Evolutionary conservation across 2,888 invertebrate genomes (phyloP).

Genomic region (Cremastobaeus sp.): DNA sequence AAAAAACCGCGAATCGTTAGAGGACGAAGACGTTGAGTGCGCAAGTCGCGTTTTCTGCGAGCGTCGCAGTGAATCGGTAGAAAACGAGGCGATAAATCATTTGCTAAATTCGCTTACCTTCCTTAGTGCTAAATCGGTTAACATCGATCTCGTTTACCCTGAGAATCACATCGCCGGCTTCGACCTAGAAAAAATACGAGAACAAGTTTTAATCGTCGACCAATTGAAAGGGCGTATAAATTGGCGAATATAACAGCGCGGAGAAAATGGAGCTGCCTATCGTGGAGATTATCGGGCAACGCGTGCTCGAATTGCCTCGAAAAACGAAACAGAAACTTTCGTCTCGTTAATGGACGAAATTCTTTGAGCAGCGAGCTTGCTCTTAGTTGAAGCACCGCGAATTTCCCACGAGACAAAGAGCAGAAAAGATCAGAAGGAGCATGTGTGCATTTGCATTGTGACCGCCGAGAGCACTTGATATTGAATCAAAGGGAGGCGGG

Average conservation of each 20-base stretch:
- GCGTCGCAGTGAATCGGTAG: no score
- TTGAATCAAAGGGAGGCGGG: constrained; percentile 39
- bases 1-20: no score
- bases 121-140: constrained; percentile 93
- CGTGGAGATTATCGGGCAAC: no score
- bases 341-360: constrained; percentile 40
- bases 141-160: constrained; percentile 96
- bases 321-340: constrained; percentile 32
- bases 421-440: constrained; percentile 50
- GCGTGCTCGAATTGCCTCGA: no score
- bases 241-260: no score
- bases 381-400: constrained; percentile 41
- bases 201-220: no score
- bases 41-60: no score
- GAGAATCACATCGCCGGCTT: constrained; percentile 95
- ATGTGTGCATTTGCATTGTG: constrained; percentile 25
- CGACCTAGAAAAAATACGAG: constrained; percentile 88
- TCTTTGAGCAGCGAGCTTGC: constrained; percentile 32
- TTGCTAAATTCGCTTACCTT: constrained; percentile 81
- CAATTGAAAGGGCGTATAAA: no score
- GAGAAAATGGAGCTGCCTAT: no score
- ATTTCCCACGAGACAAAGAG: constrained; percentile 56
- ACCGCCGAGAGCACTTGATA: constrained; percentile 41
- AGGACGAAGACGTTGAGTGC: no score
- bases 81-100: not conserved